These are phyloP conservation scores for Drosophila eugracilis DNA, from an alignment of 1,140 invertebrate genomes.

Conservation along the genomic window DNA sequence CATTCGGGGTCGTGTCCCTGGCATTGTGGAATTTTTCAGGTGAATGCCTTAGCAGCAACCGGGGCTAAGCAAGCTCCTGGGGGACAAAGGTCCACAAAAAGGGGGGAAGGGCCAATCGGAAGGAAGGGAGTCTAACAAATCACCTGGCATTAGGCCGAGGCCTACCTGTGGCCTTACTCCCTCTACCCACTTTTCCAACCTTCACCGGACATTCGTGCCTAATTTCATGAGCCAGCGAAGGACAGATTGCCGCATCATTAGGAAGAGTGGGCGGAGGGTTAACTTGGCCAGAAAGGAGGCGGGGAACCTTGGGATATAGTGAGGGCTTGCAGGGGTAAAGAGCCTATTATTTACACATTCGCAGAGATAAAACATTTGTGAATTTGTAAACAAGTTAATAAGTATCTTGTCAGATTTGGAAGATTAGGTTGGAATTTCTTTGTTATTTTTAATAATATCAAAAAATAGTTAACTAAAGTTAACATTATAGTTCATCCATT, in stretches of 20 bases:
- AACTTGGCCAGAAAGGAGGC: background rate
- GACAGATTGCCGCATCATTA: slow-evolving; percentile 75
- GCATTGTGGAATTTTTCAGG: slow-evolving; percentile 72
- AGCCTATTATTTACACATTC: slow-evolving; percentile 6
- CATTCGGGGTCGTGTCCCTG: slow-evolving; percentile 44
- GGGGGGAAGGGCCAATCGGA: slow-evolving; percentile 3
- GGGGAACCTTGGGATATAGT: background rate
- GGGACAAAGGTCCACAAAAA: slow-evolving; percentile 43
- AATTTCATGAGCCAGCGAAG: slow-evolving; percentile 70
- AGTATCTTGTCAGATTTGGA: background rate
- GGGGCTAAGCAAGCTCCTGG: slow-evolving; percentile 52
- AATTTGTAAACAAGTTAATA: slow-evolving; percentile 9
- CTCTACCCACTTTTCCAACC: background rate
- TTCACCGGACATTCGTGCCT: slow-evolving; percentile 68
- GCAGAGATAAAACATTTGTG: background rate
- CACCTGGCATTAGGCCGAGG: slow-evolving; percentile 63
- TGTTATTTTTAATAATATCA: no score
- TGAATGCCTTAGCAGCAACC: slow-evolving; percentile 60
- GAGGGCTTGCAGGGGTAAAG: background rate
- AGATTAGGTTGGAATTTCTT: no score
- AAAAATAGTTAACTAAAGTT: no score
- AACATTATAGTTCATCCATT: no score
- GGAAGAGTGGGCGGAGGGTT: slow-evolving; percentile 4
- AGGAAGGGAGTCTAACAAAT: slow-evolving; percentile 65
- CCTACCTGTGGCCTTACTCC: slow-evolving; percentile 49